Evolutionary conservation across 92 coral and sea anemone species (phyloP).

Genomic region (Palythoa caribaeorum): DNA sequence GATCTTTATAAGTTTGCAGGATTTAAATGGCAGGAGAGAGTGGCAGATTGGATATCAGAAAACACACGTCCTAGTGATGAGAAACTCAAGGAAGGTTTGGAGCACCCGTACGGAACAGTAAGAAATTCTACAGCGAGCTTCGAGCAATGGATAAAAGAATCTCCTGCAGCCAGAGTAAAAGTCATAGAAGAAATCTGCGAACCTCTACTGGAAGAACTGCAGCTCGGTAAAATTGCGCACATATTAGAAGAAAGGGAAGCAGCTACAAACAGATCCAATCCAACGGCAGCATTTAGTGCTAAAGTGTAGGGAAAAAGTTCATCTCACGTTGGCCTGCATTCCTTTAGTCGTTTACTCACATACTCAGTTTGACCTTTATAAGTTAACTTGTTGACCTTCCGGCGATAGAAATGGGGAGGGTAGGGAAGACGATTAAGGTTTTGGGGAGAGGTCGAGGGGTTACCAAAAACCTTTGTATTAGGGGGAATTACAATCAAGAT

Average conservation of each 20-base stretch:
- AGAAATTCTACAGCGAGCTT: slow-evolving; percentile 60
- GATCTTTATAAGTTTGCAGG: slow-evolving; percentile 69
- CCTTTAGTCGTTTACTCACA: neutral
- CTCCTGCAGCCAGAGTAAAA: slow-evolving; percentile 48
- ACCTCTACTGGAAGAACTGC: slow-evolving; percentile 49
- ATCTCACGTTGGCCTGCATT: neutral
- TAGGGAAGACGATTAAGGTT: neutral
- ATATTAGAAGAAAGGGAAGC: slow-evolving; percentile 11
- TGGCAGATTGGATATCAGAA: slow-evolving; percentile 50
- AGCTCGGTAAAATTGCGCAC: slow-evolving; percentile 30
- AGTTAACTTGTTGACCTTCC: too few species aligned
- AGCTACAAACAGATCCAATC: neutral
- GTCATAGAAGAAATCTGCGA: slow-evolving; percentile 57
- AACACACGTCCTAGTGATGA: slow-evolving; percentile 61
- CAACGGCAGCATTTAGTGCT: neutral
- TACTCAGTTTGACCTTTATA: neutral
- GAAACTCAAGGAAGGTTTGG: slow-evolving; percentile 16
- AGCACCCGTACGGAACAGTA: slow-evolving; percentile 43
- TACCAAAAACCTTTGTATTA: too few species aligned
- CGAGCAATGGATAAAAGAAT: slow-evolving; percentile 59
- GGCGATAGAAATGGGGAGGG: neutral
- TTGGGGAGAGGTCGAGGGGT: neutral
- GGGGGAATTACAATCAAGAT: too few species aligned
- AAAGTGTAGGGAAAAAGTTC: neutral
- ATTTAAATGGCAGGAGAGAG: slow-evolving; percentile 56